Percentiles rank a stretch among this genome's conserved stretches.
Evolutionary conservation across 2,113 vertebrate genomes (phyloP).

Genomic region (Cichladusa arquata): DNA sequence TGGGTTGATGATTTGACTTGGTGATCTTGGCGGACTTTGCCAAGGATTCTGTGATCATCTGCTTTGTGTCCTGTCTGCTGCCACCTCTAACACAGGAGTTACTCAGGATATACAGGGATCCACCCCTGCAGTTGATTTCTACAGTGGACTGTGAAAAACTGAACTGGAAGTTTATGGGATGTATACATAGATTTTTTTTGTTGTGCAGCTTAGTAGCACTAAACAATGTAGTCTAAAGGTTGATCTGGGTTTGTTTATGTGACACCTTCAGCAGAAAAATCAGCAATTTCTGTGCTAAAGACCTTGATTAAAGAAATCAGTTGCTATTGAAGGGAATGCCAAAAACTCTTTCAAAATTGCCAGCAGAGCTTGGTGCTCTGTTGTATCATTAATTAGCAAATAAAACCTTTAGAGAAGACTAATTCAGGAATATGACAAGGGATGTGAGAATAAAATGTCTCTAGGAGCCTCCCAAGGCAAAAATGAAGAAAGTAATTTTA

Average conservation of each 20-base stretch:
- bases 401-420: background rate
- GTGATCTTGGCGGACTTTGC: background rate
- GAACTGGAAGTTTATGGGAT: background rate
- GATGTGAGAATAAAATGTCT: background rate
- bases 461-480: background rate
- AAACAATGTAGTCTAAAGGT: background rate
- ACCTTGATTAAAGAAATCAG: background rate
- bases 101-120: background rate
- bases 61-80: background rate
- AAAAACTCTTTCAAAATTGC: background rate
- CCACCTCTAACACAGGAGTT: background rate
- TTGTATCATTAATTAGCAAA: background rate
- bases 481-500: background rate
- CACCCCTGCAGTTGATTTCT: background rate
- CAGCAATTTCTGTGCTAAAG: background rate
- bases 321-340: background rate
- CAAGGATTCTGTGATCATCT: accelerated
- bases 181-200: background rate
- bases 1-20: background rate
- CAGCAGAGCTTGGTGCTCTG: background rate
- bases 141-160: background rate
- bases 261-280: background rate
- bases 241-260: background rate
- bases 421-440: background rate
- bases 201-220: background rate